Evolutionary conservation across 2,888 invertebrate genomes (phyloP), one percentile per base, ranked within the genome.

Genomic region (Nephrotoma flavescens): DNA sequence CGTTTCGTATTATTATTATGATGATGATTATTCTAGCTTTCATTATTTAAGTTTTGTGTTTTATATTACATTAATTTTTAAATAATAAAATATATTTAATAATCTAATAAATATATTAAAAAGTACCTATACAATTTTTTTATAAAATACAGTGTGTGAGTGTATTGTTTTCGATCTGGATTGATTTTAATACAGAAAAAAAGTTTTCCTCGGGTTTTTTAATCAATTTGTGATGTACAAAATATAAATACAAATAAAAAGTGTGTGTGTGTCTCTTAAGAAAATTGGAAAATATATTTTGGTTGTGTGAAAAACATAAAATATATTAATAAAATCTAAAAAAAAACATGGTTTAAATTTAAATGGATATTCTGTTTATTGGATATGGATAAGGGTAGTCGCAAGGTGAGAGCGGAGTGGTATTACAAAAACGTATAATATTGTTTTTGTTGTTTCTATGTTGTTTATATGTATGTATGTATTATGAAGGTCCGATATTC

Each of bases 331-430:
- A 41, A 84, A 84, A 84, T 6, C 84, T 42, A 15, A 42, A 84
- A 19, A n/a, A 12, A 47, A 84, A 1, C 84, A 84, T 42, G 42
- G 42, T 84, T 71, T 71, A 84, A 42, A 42, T 84, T 42, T 84
- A 84, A 84, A 84, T 84, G 84, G 84, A 84, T 84, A 84, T 84
- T 42, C 31, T 71, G 71, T 71, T 9, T 71, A 71, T 71, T 71
- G 71, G 42, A 42, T 84, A 84, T 84, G 84, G 84, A 84, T 84
- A 84, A 84, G 84, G 84, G 42, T 84, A 42, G 84, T 84, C 42
- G 42, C 84, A 84, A 84, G 84, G 84, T 84, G 84, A 84, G 84
- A 71, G 71, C 71, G 31, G 31, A 71, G 9, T 71, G 9, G 11
- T 11, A 71, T 71, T 71, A 71, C 11, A 19, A 7, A 57, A 57